phyloP scores from a whole-genome alignment of 2,113 vertebrate genomes.

The Pontoporia blainvillei region DNA sequence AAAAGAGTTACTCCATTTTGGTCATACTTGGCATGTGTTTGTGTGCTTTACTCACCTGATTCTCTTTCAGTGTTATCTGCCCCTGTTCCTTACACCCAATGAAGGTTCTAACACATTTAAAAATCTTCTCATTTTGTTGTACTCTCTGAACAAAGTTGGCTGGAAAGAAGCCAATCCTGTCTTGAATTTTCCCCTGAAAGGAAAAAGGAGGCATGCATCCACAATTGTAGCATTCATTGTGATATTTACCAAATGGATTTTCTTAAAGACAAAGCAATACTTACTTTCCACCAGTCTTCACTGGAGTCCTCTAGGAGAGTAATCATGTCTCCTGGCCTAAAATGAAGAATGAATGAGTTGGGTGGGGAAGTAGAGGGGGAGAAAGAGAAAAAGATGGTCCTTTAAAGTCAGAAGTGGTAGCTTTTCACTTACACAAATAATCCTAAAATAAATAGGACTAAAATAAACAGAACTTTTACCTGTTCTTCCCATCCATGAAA shows the following conservation, averaged over 20 bases:
- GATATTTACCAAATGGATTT: neutral
- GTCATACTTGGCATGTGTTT: neutral
- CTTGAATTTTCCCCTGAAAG: slow-evolving; percentile 92
- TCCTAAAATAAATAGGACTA: slow-evolving; percentile 17
- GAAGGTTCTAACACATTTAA: slow-evolving; percentile 92
- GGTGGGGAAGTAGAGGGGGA: neutral
- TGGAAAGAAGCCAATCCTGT: slow-evolving; percentile 94
- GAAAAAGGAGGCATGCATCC: neutral
- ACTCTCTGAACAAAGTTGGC: slow-evolving; percentile 93
- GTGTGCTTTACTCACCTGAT: slow-evolving; percentile 85
- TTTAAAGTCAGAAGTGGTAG: neutral
- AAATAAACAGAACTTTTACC: neutral
- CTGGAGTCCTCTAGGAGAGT: slow-evolving; percentile 93
- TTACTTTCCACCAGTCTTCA: slow-evolving; percentile 99
- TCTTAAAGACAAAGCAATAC: neutral
- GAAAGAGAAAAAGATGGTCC: neutral
- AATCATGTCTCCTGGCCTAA: slow-evolving; percentile 94
- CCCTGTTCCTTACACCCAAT: slow-evolving; percentile 95
- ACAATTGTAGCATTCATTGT: neutral
- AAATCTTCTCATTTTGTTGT: slow-evolving; percentile 88
- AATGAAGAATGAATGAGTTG: slow-evolving; percentile 53
- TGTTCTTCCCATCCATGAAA: neutral
- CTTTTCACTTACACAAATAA: neutral
- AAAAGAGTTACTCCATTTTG: too few relatives aligned
- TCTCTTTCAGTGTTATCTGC: slow-evolving; percentile 96